Percentiles rank a stretch among this genome's conserved stretches.
Conservation (phyloP, 2,797 vertebrate genomes). For the Enteromius anoplus region DNA sequence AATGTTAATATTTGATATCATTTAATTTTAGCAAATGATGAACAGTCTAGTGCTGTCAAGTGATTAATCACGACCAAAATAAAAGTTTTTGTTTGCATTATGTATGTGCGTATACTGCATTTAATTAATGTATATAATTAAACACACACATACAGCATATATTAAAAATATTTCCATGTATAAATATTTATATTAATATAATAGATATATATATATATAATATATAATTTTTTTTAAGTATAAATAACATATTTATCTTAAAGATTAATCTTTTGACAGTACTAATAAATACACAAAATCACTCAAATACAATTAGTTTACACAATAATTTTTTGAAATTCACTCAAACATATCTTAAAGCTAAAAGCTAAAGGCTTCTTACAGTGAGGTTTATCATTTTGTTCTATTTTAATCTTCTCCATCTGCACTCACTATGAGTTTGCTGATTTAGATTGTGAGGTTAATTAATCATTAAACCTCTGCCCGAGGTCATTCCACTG, state of each 20-base stretch:
- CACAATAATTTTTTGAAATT: not conserved
- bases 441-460: constrained; percentile 62
- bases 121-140: too few species aligned
- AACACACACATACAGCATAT: too few species aligned
- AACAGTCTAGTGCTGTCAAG: too few species aligned
- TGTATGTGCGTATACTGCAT: too few species aligned
- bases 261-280: too few species aligned
- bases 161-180: too few species aligned
- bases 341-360: not conserved
- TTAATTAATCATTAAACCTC: constrained; percentile 49
- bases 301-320: not conserved
- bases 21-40: not conserved
- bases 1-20: not conserved
- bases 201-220: too few species aligned
- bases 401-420: not conserved
- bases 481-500: constrained; percentile 22
- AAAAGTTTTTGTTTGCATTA: too few species aligned
- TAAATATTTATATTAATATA: too few species aligned
- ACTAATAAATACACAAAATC: not conserved
- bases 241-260: too few species aligned
- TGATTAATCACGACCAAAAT: too few species aligned
- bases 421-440: constrained; percentile 44
- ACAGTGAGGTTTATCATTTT: not conserved
- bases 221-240: too few species aligned
- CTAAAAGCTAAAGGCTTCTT: not conserved